These are phyloP conservation scores for Orbicella faveolata DNA, from an alignment of 64 coral and sea anemone genomes.

Conservation along the genomic window DNA sequence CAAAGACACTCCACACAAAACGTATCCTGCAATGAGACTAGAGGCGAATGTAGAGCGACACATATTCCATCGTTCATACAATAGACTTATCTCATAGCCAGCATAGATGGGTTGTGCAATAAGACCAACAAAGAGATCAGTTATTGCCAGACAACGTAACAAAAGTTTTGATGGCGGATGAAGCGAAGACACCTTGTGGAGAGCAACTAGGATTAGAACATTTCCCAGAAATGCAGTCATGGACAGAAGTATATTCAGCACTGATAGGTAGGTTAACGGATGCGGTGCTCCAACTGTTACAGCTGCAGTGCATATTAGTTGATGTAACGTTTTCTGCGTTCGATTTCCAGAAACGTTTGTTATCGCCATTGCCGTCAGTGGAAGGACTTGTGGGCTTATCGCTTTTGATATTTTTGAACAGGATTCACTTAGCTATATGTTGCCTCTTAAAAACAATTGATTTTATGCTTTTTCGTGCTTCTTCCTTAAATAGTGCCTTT, in stretches of 20 bases:
- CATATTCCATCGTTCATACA: not conserved
- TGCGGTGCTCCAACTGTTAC: not conserved
- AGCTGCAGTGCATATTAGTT: not conserved
- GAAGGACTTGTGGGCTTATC: no score
- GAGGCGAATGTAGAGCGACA: not conserved
- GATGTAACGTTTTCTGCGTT: not conserved
- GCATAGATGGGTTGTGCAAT: not conserved
- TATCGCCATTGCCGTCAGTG: no score
- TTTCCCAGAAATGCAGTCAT: not conserved
- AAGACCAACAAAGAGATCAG: not conserved
- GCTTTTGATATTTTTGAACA: no score
- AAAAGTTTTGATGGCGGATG: not conserved
- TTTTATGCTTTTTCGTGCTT: no score
- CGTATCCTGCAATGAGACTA: not conserved
- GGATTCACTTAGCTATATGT: no score
- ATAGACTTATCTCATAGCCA: not conserved
- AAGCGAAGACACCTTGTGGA: not conserved
- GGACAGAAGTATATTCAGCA: not conserved
- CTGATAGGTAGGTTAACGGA: not conserved
- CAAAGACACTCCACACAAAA: not conserved
- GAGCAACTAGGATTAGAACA: not conserved
- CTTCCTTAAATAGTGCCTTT: no score
- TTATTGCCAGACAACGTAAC: not conserved
- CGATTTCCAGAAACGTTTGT: not conserved
- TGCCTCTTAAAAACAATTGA: no score